Base-by-base conservation (phyloP, 2,888 invertebrate genomes). In the Sepiola atlantica region DNA sequence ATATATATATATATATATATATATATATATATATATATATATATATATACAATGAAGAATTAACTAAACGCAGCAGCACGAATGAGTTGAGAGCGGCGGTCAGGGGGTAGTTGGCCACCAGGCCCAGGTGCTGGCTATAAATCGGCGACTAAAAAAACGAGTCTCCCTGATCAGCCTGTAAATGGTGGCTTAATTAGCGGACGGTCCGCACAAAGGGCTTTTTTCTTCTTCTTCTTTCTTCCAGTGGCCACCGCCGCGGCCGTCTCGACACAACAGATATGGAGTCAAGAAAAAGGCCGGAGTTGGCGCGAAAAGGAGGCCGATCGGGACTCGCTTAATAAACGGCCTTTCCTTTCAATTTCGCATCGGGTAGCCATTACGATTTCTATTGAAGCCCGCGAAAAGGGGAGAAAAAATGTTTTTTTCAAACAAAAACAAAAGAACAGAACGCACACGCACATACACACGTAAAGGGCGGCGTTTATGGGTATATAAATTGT, bases 61-160 rank as follows among this genome's bases (percentile, higher is more conserved):
- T 14, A 77, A 77, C n/a, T 77, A 77, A 14, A 77, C n/a, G n/a
- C 77, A 77, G 16, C n/a, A 77, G n/a, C 77, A 77, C 77, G n/a
- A 77, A n/a, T 77, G n/a, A 32, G 4, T 32, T 77, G 6, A 77
- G 77, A 77, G n/a, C 16, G 77, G 16, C 45, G 45, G 45, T 45
- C 45, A 45, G n/a, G 16, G n/a, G 77, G 14, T 14, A 16, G n/a
- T 14, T 14, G 6, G 16, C 32, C 16, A 16, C n/a, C 77, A 18
- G n/a, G 77, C 77, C 77, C 77, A 77, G 77, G 77, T 77, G 77
- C 77, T 77, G 77, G 77, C 77, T 77, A 77, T 77, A 77, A 77
- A 77, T 77, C n/a, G 77, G n/a, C 77, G 16, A 18, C 12, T 45
- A 45, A n/a, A n/a, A 77, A 77, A 77, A n/a, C 77, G 77, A 77